Evolutionary conservation across 2,113 vertebrate genomes (phyloP).

Genomic region (Stigmatopora argus): DNA sequence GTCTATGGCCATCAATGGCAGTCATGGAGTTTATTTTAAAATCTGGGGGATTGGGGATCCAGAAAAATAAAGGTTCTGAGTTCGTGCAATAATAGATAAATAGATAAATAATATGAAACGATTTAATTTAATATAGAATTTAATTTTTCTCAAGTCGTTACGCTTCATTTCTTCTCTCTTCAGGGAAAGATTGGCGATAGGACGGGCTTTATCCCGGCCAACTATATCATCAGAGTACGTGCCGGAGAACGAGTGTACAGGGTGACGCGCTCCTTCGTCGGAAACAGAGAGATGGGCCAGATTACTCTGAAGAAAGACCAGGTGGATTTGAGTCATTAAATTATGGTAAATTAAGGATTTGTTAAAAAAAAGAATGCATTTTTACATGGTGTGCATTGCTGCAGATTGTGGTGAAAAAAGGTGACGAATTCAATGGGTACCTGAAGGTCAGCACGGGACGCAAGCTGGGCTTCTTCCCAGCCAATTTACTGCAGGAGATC

Average conservation of each 20-base stretch:
- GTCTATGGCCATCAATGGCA: too few species aligned
- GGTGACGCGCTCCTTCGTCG: conserved; percentile 82
- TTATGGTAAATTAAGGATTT: background rate
- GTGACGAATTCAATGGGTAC: conserved; percentile 81
- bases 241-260: conserved; percentile 80
- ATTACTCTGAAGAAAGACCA: conserved; percentile 91
- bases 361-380: background rate
- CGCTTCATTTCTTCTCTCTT: background rate
- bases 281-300: conserved; percentile 85
- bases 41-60: too few species aligned
- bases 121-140: too few species aligned
- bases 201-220: conserved; percentile 80
- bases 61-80: too few species aligned
- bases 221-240: conserved; percentile 84
- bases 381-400: background rate
- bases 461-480: conserved; percentile 83
- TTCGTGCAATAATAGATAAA: too few species aligned
- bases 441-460: conserved; percentile 84
- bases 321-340: too few species aligned
- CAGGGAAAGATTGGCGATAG: conserved; percentile 84
- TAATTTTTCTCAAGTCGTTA: background rate
- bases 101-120: too few species aligned
- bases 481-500: conserved; percentile 83
- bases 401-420: conserved; percentile 87
- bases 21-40: too few species aligned